phyloP scores from a whole-genome alignment of 2,888 invertebrate genomes.

The Cinara cedri region DNA sequence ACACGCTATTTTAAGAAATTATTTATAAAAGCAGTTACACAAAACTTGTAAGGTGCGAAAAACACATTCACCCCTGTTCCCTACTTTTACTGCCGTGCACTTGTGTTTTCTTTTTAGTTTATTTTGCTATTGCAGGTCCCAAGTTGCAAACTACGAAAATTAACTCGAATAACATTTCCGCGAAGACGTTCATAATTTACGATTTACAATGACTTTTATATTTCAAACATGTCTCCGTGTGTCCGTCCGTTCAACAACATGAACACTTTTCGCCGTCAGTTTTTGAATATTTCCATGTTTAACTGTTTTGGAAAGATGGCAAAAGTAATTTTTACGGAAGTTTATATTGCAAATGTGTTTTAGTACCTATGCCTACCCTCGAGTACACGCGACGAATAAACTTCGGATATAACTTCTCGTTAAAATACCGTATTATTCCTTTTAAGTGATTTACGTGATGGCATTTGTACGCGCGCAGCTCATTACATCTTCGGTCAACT shows the following conservation, averaged over 20 bases:
- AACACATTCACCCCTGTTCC: background rate
- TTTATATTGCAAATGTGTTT: too few species aligned
- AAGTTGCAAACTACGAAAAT: background rate
- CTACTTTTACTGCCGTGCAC: too few species aligned
- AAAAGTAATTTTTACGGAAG: background rate
- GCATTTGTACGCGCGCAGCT: background rate
- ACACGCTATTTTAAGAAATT: too few species aligned
- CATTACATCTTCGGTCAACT: background rate
- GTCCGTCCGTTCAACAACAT: background rate
- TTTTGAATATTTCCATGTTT: conserved; percentile 6
- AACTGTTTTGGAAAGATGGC: conserved; percentile 22
- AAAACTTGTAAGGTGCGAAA: background rate
- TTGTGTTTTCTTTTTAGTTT: background rate
- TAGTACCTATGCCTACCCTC: too few species aligned
- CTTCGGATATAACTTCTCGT: background rate
- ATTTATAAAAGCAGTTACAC: too few species aligned
- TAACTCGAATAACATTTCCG: background rate
- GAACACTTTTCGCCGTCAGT: background rate
- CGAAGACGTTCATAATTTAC: conserved; percentile 25
- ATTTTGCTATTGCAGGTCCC: background rate
- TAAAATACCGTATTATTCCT: conserved; percentile 17
- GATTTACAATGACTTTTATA: conserved; percentile 19
- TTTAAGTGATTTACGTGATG: background rate
- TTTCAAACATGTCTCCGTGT: background rate
- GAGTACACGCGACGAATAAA: background rate